Percentiles rank a stretch among this genome's conserved stretches.
Evolutionary conservation across 2,888 invertebrate species (phyloP).

Genomic region (Eristalis arbustorum): DNA sequence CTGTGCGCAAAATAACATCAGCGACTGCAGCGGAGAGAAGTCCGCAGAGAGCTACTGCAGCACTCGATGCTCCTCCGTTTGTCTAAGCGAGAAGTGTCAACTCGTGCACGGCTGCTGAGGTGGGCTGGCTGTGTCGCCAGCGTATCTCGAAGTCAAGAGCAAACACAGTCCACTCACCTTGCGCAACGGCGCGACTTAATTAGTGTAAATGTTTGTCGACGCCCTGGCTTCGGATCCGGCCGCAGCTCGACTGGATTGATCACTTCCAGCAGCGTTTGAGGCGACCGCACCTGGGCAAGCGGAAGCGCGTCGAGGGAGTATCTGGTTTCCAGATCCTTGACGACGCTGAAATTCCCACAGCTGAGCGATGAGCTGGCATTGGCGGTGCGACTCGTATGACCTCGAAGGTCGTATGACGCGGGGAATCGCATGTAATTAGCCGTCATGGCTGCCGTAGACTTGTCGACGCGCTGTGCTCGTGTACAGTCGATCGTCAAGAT

Average conservation of each 20-base stretch:
- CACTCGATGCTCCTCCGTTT: constrained; percentile 12
- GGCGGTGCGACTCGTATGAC: not conserved
- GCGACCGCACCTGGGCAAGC: not conserved
- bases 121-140: not conserved
- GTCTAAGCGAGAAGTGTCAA: constrained; percentile 46
- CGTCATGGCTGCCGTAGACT: not conserved
- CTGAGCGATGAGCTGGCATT: not conserved
- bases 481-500: not conserved
- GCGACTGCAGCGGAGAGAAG: not conserved
- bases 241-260: not conserved
- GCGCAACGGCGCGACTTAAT: constrained; percentile 58
- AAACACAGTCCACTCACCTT: constrained; percentile 59
- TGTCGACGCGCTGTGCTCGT: not conserved
- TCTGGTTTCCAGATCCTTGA: not conserved
- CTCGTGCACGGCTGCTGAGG: not conserved
- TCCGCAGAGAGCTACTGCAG: constrained; percentile 19
- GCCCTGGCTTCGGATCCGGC: not conserved
- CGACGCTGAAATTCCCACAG: not conserved
- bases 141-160: constrained; percentile 50
- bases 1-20: not conserved
- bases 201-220: constrained; percentile 62
- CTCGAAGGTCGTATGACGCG: not conserved
- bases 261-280: not conserved
- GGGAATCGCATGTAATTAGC: not conserved
- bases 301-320: not conserved